Evolutionary conservation across 2,797 vertebrate species (phyloP).

Genomic region (Xyrichtys novacula): DNA sequence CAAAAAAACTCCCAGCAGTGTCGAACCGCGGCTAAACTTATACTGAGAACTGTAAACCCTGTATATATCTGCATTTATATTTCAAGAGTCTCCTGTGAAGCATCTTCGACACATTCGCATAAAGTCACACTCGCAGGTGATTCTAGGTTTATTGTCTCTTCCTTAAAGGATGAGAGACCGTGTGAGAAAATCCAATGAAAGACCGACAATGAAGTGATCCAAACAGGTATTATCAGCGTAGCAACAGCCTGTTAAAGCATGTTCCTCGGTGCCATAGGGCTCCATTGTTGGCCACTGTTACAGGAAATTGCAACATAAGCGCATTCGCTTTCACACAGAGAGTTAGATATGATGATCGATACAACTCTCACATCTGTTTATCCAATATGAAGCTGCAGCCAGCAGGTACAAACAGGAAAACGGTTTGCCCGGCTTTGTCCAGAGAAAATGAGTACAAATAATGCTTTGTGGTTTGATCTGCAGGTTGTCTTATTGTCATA

Average conservation of each 20-base stretch:
- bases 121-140: neutral
- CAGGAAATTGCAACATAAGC: neutral
- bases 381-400: constrained; percentile 3
- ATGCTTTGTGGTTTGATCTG: neutral
- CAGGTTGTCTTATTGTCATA: neutral
- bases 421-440: neutral
- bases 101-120: neutral
- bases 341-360: constrained; percentile 19
- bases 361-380: neutral
- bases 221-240: neutral
- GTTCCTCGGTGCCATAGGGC: neutral
- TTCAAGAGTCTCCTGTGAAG: neutral
- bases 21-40: constrained; percentile 43
- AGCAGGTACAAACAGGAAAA: neutral
- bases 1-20: constrained; percentile 47
- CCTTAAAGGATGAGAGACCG: neutral
- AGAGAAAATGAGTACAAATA: neutral
- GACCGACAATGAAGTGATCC: neutral
- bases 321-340: constrained; percentile 7
- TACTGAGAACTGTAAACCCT: neutral
- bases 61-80: constrained; percentile 8
- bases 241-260: neutral
- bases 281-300: neutral
- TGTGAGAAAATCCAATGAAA: neutral
- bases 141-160: neutral